Conservation (phyloP, 2,888 invertebrate genomes). For the Keiferia lycopersicella region DNA sequence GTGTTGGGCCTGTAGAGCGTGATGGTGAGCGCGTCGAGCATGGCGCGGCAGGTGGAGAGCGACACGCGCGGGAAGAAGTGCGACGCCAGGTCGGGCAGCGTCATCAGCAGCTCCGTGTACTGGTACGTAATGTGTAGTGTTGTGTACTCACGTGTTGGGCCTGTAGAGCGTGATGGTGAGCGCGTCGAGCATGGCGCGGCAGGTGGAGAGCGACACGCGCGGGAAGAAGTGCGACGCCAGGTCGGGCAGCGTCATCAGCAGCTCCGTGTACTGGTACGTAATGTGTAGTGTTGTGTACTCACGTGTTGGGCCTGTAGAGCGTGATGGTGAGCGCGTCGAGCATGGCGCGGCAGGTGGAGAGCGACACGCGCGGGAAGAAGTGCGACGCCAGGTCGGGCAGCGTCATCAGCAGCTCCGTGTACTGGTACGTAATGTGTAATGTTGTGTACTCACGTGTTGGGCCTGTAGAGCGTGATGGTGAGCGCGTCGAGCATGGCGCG, state of each 20-base stretch:
- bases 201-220: slow-evolving; percentile 86
- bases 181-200: slow-evolving; percentile 90
- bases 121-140: not conserved
- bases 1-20: slow-evolving; percentile 91
- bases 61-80: slow-evolving; percentile 90
- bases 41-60: slow-evolving; percentile 87
- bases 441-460: slow-evolving; percentile 70
- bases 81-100: slow-evolving; percentile 89
- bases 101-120: no score
- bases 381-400: slow-evolving; percentile 89
- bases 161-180: slow-evolving; percentile 89
- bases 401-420: no score
- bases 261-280: no score
- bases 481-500: slow-evolving; percentile 91
- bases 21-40: slow-evolving; percentile 89
- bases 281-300: no score
- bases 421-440: no score
- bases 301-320: slow-evolving; percentile 87
- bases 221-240: slow-evolving; percentile 91
- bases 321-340: slow-evolving; percentile 90
- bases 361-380: slow-evolving; percentile 89
- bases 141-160: slow-evolving; percentile 88
- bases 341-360: slow-evolving; percentile 88
- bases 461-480: slow-evolving; percentile 89
- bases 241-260: slow-evolving; percentile 91